These are phyloP conservation scores for Pogonognathellus flavescens DNA, from an alignment of 1,140 invertebrate species.

Conservation along the genomic window DNA sequence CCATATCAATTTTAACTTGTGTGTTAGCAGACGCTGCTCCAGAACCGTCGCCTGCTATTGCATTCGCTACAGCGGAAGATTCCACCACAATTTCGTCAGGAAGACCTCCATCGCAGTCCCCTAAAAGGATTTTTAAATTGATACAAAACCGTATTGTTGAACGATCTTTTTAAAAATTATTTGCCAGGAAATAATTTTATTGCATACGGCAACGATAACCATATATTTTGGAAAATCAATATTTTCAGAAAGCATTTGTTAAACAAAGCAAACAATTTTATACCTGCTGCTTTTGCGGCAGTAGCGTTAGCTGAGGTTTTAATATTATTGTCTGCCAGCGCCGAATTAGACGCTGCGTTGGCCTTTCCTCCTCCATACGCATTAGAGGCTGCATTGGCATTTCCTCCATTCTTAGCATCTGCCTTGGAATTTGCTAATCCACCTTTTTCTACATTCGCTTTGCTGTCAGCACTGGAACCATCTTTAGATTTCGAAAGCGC, in stretches of 20 bases:
- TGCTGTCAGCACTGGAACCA: neutral
- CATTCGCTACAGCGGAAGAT: constrained; percentile 2
- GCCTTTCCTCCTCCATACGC: neutral
- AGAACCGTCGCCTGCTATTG: neutral
- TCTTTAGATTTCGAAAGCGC: neutral
- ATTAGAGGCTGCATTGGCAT: neutral
- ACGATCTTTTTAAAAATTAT: no score
- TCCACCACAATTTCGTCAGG: neutral
- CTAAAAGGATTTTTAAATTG: neutral
- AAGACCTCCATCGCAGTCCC: neutral
- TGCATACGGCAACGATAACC: neutral
- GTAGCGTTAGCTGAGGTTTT: neutral
- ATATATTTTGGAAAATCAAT: no score
- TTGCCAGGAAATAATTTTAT: no score
- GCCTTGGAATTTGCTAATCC: neutral
- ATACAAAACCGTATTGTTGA: no score
- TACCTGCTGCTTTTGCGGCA: neutral
- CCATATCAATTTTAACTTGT: constrained; percentile 13
- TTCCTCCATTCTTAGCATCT: neutral
- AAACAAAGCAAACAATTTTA: neutral
- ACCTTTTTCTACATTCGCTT: neutral
- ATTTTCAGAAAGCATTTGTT: no score
- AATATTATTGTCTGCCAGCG: neutral
- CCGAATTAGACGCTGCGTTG: neutral
- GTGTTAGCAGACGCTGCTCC: neutral